A percentile compares a stretch with the other conserved stretches of the same genome.
These are phyloP conservation scores for Whitmania pigra DNA, from an alignment of 1,140 invertebrate species.

Conservation along the genomic window DNA sequence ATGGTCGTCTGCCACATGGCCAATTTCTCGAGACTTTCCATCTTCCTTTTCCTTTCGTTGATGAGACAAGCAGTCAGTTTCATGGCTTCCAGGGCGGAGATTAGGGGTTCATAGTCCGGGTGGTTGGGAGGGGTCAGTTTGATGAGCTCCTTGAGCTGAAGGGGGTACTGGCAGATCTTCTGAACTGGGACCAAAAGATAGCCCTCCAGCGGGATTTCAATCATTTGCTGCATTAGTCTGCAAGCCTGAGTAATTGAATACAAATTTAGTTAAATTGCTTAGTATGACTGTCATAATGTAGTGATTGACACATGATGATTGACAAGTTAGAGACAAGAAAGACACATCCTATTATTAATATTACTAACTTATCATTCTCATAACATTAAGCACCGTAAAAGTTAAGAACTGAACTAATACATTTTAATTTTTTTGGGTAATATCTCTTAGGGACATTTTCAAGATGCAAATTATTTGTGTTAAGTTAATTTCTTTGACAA, in stretches of 20 bases:
- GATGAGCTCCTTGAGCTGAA: conserved; percentile 66
- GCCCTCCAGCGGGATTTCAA: conserved; percentile 73
- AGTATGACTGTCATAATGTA: too few species aligned
- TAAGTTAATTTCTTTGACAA: too few species aligned
- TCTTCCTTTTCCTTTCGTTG: conserved; percentile 64
- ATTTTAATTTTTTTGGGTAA: too few species aligned
- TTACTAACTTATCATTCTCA: too few species aligned
- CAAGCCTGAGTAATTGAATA: conserved; percentile 48
- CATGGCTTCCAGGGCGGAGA: conserved; percentile 62
- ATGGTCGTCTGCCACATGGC: conserved; percentile 64
- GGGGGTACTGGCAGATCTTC: conserved; percentile 80
- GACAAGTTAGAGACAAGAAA: too few species aligned
- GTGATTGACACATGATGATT: too few species aligned
- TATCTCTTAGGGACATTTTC: too few species aligned
- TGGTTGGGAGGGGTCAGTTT: conserved; percentile 50
- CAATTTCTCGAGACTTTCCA: conserved; percentile 68
- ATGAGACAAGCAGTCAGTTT: conserved; percentile 57
- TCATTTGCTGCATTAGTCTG: conserved; percentile 61
- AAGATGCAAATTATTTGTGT: too few species aligned
- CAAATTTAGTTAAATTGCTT: not conserved
- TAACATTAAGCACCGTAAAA: too few species aligned
- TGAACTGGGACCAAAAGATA: conserved; percentile 69
- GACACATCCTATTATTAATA: too few species aligned
- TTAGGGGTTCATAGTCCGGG: conserved; percentile 55
- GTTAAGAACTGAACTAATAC: too few species aligned